Evolutionary conservation across 2,113 vertebrate genomes (phyloP), one percentile per base, ranked within the genome.

Genomic region (Ciconia stormi): DNA sequence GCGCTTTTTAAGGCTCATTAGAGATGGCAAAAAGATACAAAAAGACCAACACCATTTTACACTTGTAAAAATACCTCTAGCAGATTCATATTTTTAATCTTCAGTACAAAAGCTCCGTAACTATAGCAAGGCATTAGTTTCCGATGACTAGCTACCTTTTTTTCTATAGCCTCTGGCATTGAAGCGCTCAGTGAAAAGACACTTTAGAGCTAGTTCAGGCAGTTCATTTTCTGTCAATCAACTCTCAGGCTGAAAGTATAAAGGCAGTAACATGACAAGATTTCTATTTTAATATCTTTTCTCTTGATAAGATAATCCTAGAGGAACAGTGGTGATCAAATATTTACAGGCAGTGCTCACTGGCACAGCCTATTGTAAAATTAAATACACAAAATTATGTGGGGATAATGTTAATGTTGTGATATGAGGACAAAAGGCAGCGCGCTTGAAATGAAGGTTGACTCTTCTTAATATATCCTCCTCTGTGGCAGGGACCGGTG

Each of bases 171-270:
- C 96, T 92, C 95, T 97, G 97, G 97, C 97, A 93, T 76, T 89
- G 97, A 97, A 97, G 94, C 67, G 55, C 78, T 92, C 89, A 70
- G 81, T 91, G 73, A 97, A 95, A 93, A 95, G 93, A 87, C 91
- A 96, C 91, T 89, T 97, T 90, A 95, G 93, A 98, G 93, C 77
- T 86, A 76, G 90, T 97, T 97, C 70, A 59, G 96, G 95, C 85
- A 85, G 91, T 83, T 95, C 90, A 89, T 97, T 97, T 97, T 94
- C 97, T 97, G 95, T 98, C 98, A 97, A 89, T 97, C 98, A 98
- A 40, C 79, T 85, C 82, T 96, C 72, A 95, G 90, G 74, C 50
- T 97, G 88, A 55, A 97, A 97, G 94, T 85, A 96, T 87, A 96
- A 98, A 98, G 93, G 95, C 89, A 91, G 80, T 86, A 93, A 96